A percentile compares a stretch with the other conserved stretches of the same genome.
Conservation (phyloP, 2,888 invertebrate genomes). For the Cordilura impudica region DNA sequence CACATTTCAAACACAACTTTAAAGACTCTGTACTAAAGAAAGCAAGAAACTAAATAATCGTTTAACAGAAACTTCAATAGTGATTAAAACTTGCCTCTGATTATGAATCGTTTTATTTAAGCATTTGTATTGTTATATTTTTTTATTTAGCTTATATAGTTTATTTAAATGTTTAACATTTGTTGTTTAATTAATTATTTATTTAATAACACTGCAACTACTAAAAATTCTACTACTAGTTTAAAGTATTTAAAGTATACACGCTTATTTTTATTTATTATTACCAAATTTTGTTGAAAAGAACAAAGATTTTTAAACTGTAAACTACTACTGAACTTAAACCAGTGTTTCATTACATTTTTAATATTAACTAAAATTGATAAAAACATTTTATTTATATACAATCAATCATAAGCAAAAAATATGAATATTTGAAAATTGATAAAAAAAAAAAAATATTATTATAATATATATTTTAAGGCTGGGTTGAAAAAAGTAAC, state of each 20-base stretch:
- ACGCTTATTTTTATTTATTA: slow-evolving; percentile 4
- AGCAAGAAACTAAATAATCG: too few relatives aligned
- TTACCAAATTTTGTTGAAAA: not conserved
- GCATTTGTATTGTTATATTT: slow-evolving; percentile 19
- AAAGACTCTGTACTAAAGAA: not conserved
- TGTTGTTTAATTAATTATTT: slow-evolving; percentile 12
- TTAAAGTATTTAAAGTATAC: slow-evolving; percentile 19
- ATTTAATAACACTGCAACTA: not conserved
- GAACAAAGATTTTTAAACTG: not conserved
- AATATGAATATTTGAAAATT: not conserved
- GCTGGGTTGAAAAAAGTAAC: too few relatives aligned
- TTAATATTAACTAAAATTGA: not conserved
- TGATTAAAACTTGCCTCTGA: slow-evolving; percentile 1
- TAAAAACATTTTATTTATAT: slow-evolving; percentile 1
- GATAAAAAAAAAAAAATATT: not conserved
- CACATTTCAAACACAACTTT: not conserved
- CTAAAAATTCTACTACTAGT: not conserved
- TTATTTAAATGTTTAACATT: slow-evolving; percentile 25
- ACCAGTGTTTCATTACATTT: slow-evolving; percentile 15
- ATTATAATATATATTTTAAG: not conserved
- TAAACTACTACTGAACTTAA: not conserved
- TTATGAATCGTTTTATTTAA: not conserved
- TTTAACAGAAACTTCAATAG: too few relatives aligned
- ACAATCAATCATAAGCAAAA: slow-evolving; percentile 2
- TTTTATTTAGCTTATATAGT: not conserved